Evolutionary conservation across 2,797 vertebrate species (phyloP).

Genomic region (Sitta carolinensis): DNA sequence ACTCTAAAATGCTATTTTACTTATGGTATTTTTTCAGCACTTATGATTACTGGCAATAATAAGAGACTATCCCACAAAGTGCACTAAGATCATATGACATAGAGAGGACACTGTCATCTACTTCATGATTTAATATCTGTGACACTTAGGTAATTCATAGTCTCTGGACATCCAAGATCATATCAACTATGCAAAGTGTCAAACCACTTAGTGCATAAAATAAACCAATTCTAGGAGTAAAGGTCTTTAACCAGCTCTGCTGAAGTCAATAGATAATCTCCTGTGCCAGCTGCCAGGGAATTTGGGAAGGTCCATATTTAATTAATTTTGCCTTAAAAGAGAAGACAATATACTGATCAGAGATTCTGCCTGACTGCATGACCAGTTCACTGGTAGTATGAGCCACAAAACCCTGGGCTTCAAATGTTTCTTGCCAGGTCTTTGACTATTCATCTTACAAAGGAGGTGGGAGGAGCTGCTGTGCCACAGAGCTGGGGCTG

Average conservation of each 20-base stretch:
- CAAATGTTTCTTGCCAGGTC: not conserved
- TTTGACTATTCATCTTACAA: not conserved
- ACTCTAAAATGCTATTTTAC: slow-evolving; percentile 48
- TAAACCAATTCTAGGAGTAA: not conserved
- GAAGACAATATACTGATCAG: not conserved
- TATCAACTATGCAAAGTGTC: not conserved
- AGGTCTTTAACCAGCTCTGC: not conserved
- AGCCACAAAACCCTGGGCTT: not conserved
- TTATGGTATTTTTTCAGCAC: slow-evolving; percentile 34
- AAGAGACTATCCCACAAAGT: slow-evolving; percentile 24
- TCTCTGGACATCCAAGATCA: slow-evolving; percentile 7
- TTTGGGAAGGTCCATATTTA: not conserved
- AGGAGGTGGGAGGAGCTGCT: not conserved
- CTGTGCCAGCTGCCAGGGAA: not conserved
- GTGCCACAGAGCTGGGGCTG: not conserved
- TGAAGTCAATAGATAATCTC: not conserved
- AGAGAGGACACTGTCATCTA: slow-evolving; percentile 26
- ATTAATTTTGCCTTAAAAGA: not conserved
- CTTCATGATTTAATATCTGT: slow-evolving; percentile 50
- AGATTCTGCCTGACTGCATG: not conserved
- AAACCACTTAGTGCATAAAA: not conserved
- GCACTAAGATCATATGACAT: slow-evolving; percentile 29
- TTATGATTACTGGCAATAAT: slow-evolving; percentile 48
- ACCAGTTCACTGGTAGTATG: not conserved
- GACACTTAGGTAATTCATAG: not conserved